Evolutionary conservation across 2,113 vertebrate genomes (phyloP), one percentile per base, ranked within the genome.

Genomic region (Baryphthengus martii): DNA sequence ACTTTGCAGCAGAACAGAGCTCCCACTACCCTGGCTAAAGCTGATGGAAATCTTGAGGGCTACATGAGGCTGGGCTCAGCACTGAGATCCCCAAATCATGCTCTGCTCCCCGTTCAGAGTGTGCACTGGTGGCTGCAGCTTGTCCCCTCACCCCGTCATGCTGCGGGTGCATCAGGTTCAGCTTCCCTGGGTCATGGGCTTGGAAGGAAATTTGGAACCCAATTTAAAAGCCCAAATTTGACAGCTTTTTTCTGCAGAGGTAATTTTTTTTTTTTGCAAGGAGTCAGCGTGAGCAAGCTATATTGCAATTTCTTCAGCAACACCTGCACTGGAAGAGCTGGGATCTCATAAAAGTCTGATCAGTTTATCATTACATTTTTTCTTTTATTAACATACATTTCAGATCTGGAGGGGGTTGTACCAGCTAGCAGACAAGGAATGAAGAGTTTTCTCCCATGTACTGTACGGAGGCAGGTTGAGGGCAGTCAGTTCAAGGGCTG

Each of bases 51-150:
- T 10, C 28, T 42, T 13, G 40, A 87, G 42, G 29, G 35, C 39
- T 87, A 3, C 0, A 33, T 21, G 35, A 17, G 17, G 14, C 24
- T 58, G 61, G n/a, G 16, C n/a, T 76, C 26, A 39, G 50, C 8
- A 7, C 17, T 0, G 3, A 58, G 13, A 11, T 89, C 56, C 76
- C 62, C 13, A 44, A 29, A 68, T 12, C 0, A 0, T 0, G 1
- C 18, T 50, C 40, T 74, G 14, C 14, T 73, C 53, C 40, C 33
- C 23, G 7, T 2, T 12, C 31, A 49, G 49, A 4, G 17, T 9
- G 28, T 63, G 35, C 15, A 16, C 24, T 17, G 25, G 59, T 26
- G 10, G 24, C 59, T 62, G 35, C 28, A 17, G 25, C 61, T 29
- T 47, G 31, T 47, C 13, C 44, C 45, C n/a, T 5, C 2, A 1